Base-by-base conservation (phyloP, 2,113 vertebrate genomes). In the Geothlypis trichas region DNA sequence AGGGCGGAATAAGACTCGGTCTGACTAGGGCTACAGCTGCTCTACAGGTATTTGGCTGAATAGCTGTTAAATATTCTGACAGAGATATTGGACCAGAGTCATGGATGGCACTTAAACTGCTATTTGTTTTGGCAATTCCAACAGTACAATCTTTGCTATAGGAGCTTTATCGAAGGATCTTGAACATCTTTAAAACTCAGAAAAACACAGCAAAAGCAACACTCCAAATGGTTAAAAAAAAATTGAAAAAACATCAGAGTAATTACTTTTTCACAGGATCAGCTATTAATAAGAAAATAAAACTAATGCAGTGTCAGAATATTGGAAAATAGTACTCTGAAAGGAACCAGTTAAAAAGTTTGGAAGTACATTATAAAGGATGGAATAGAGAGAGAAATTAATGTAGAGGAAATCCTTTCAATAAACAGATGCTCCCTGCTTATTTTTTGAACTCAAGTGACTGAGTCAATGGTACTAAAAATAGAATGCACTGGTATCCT, bases 1-100 rank as follows among this genome's bases (percentile, higher is more conserved):
- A 98, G 97, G 95, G 93, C 82, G 97, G 98, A 98, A 98, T 98
- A 98, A 97, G 98, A 99, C 97, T 98, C 98, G 97, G 97, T 96
- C 96, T 73, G 97, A 98, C 96, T 90, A 96, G 96, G 90, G 96
- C 97, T 98, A 98, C 99, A 99, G 99, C 99, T 99, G 99, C 98
- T 98, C 88, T 97, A 89, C 97, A 98, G 98, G 96, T 97, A 98
- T 98, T 98, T 97, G 98, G 98, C 98, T 87, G 95, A 98, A 97
- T 97, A 97, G 97, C 97, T 97, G 97, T 98, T 98, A 98, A 98
- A 98, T 98, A 98, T 97, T 98, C 98, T 98, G 97, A 95, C 88
- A 84, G 94, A 84, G 96, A 95, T 94, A 87, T n/a, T 87, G 95
- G 96, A 92, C 73, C 76, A 15, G 84, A 88, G 90, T 92, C 66